phyloP scores from a whole-genome alignment of 2,113 vertebrate genomes.

The Pandion haliaetus region DNA sequence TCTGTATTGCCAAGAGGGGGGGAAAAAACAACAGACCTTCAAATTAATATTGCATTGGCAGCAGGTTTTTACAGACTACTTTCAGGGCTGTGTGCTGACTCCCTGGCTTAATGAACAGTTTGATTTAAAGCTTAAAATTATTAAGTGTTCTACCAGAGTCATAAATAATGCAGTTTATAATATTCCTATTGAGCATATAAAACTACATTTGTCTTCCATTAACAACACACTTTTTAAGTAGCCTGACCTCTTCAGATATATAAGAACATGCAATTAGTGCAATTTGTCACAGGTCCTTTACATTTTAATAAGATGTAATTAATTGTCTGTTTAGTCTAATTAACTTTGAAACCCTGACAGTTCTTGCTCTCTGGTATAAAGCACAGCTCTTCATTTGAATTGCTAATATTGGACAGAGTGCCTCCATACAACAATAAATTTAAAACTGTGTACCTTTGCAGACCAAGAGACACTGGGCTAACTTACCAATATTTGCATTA shows the following conservation, averaged over 20 bases:
- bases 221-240: slow-evolving; percentile 71
- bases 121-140: slow-evolving; percentile 77
- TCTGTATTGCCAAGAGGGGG: neutral
- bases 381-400: slow-evolving; percentile 68
- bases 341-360: slow-evolving; percentile 76
- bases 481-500: neutral
- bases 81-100: slow-evolving; percentile 47
- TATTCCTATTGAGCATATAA: slow-evolving; percentile 73
- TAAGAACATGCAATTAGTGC: slow-evolving; percentile 74
- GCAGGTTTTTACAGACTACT: slow-evolving; percentile 58
- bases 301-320: slow-evolving; percentile 79
- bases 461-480: neutral
- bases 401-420: slow-evolving; percentile 66
- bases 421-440: slow-evolving; percentile 23
- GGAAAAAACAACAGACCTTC: slow-evolving; percentile 7
- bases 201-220: slow-evolving; percentile 78
- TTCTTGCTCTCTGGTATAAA: slow-evolving; percentile 67
- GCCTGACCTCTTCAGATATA: slow-evolving; percentile 75
- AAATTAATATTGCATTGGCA: slow-evolving; percentile 66
- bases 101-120: slow-evolving; percentile 71
- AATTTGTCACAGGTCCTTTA: slow-evolving; percentile 81
- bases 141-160: slow-evolving; percentile 69
- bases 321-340: slow-evolving; percentile 81
- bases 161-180: slow-evolving; percentile 80
- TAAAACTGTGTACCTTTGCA: neutral